A percentile compares a stretch with the other conserved stretches of the same genome.
These are phyloP conservation scores for Bambusicola thoracicus DNA, from an alignment of 2,113 vertebrate genomes.

Conservation along the genomic window DNA sequence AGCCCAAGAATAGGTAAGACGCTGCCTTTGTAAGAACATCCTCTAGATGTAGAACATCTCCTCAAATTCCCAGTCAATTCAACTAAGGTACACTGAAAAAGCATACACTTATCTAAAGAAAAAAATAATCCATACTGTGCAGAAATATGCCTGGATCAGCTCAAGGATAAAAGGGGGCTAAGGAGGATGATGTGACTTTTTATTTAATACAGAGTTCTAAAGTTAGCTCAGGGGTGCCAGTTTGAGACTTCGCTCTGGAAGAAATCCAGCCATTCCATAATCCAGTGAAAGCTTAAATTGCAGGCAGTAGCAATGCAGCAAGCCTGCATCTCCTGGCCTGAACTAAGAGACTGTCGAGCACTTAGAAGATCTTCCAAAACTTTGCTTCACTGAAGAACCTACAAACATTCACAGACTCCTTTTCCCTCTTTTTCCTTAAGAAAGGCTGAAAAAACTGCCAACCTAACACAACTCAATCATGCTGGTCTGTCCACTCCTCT, in stretches of 20 bases:
- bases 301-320: neutral
- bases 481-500: neutral
- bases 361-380: neutral
- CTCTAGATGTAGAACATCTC: neutral
- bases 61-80: constrained; percentile 22
- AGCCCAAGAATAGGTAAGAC: constrained; percentile 8
- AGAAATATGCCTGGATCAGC: neutral
- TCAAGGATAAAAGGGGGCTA: neutral
- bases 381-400: constrained; percentile 17
- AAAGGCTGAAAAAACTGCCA: neutral
- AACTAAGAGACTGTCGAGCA: neutral
- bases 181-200: constrained; percentile 9
- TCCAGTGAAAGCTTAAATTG: neutral
- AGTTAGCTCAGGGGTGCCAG: constrained; percentile 28
- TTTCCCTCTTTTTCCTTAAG: neutral
- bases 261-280: neutral
- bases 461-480: neutral
- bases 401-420: neutral
- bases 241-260: constrained; percentile 31
- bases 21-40: constrained; percentile 16
- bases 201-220: neutral
- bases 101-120: neutral
- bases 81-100: constrained; percentile 21
- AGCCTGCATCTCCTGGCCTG: neutral
- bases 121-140: neutral